Conservation (phyloP, 2,888 invertebrate species). For the Mythimna lalbum region DNA sequence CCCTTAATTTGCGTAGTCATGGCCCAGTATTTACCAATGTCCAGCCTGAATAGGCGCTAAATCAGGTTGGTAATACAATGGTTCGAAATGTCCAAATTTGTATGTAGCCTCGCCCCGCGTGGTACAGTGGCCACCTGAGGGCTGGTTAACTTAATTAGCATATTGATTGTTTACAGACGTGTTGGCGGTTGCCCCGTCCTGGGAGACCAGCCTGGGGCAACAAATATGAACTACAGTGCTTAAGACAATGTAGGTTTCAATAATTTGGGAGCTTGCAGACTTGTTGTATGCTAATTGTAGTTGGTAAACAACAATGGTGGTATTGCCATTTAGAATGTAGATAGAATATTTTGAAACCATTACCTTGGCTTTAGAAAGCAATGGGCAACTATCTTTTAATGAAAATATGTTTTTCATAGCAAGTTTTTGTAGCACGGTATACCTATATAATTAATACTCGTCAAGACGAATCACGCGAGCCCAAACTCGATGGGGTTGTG, state of each 20-base stretch:
- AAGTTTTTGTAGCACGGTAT: no score
- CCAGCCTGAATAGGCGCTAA: constrained; percentile 51
- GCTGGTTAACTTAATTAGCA: constrained; percentile 79
- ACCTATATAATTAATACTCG: no score
- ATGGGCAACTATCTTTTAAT: no score
- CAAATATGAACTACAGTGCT: constrained; percentile 53
- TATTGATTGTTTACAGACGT: constrained; percentile 84
- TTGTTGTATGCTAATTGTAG: constrained; percentile 14
- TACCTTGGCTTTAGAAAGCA: no score
- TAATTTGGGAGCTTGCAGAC: constrained; percentile 27
- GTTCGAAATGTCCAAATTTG: constrained; percentile 61
- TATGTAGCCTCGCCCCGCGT: constrained; percentile 58
- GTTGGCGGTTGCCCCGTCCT: constrained; percentile 54
- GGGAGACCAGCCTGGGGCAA: constrained; percentile 46
- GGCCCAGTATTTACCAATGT: constrained; percentile 36
- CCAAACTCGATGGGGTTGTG: no score
- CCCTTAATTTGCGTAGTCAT: constrained; percentile 25
- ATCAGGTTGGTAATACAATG: constrained; percentile 60
- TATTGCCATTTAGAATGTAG: background rate
- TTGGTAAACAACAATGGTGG: background rate
- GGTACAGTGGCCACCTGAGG: constrained; percentile 70
- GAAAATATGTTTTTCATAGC: no score
- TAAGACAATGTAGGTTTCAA: constrained; percentile 46
- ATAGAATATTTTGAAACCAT: no score
- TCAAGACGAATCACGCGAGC: no score